Conservation (phyloP, 2,113 vertebrate genomes). For the Bos indicus region DNA sequence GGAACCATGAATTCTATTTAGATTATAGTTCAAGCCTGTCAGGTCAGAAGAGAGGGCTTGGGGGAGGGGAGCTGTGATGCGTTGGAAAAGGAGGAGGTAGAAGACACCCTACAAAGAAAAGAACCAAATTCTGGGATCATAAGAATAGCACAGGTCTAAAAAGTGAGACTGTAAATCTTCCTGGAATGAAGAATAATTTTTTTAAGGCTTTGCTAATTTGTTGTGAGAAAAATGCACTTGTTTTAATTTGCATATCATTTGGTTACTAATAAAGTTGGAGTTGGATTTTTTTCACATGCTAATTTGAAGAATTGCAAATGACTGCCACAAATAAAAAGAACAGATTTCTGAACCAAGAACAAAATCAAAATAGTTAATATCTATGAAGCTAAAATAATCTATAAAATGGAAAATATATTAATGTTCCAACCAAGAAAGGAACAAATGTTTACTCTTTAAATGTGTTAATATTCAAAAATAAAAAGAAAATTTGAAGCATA, state of each 20-base stretch:
- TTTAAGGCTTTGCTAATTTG: slow-evolving; percentile 24
- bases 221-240: slow-evolving; percentile 23
- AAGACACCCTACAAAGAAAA: background rate
- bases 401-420: slow-evolving; percentile 12
- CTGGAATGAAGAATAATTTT: background rate
- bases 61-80: fast-evolving
- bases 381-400: background rate
- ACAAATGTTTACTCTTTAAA: background rate
- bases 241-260: slow-evolving; percentile 66
- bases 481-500: background rate
- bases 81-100: background rate
- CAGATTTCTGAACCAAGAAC: slow-evolving; percentile 39
- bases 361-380: slow-evolving; percentile 29
- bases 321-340: slow-evolving; percentile 50
- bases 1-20: background rate
- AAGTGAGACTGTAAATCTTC: background rate
- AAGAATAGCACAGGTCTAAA: background rate
- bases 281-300: slow-evolving; percentile 50
- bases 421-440: background rate
- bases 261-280: slow-evolving; percentile 47
- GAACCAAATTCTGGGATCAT: background rate
- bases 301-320: slow-evolving; percentile 54
- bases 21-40: background rate
- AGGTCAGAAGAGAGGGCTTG: background rate
- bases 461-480: background rate